Percentiles rank a stretch among this genome's conserved stretches.
phyloP scores from a whole-genome alignment of 2,113 vertebrate species.

The Isichthys henryi region DNA sequence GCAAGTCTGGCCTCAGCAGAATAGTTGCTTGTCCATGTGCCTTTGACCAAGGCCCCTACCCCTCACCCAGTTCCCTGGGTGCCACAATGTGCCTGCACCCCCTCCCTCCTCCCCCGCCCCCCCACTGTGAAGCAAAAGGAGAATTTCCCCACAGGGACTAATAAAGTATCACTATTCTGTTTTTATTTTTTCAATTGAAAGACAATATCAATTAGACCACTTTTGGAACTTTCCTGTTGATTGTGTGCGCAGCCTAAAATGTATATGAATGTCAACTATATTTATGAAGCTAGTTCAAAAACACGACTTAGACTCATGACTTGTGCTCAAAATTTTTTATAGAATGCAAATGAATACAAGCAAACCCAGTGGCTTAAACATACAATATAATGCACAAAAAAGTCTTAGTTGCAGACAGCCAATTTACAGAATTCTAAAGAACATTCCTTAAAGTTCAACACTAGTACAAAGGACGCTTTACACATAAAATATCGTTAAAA shows the following conservation, averaged over 20 bases:
- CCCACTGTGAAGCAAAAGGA: not conserved
- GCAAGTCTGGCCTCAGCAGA: not conserved
- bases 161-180: not conserved
- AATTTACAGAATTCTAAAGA: conserved; percentile 16
- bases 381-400: conserved; percentile 18
- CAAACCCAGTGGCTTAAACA: conserved; percentile 27
- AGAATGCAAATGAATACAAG: conserved; percentile 34
- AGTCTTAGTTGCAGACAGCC: conserved; percentile 10
- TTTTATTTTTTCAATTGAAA: not conserved
- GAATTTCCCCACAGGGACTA: not conserved
- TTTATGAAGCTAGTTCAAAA: not conserved
- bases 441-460: conserved; percentile 6
- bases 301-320: conserved; percentile 7
- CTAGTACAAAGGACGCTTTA: conserved; percentile 20
- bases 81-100: not conserved
- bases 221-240: not conserved
- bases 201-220: not conserved
- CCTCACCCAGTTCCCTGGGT: not conserved
- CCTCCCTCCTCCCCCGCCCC: not conserved
- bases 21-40: not conserved
- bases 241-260: not conserved
- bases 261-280: not conserved
- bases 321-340: conserved; percentile 31
- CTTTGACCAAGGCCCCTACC: too few species aligned
- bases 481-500: conserved; percentile 23